Percentiles rank a stretch among this genome's conserved stretches.
These are phyloP conservation scores for Gymnodraco acuticeps DNA, from an alignment of 2,797 vertebrate genomes.

Conservation along the genomic window DNA sequence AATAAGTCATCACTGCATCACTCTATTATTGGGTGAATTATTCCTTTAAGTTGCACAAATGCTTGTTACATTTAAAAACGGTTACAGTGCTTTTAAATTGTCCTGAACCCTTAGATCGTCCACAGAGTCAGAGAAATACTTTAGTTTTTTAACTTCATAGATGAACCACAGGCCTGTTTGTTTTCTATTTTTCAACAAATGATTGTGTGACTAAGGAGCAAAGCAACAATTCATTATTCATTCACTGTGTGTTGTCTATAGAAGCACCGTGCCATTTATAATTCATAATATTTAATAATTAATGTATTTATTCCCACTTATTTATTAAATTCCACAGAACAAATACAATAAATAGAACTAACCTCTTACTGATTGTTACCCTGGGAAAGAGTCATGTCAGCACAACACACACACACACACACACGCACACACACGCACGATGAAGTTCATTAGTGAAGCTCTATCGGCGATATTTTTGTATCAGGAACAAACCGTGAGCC, in stretches of 20 bases:
- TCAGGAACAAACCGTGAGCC: slow-evolving; percentile 68
- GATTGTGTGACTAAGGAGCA: slow-evolving; percentile 41
- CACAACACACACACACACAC: slow-evolving; percentile 8
- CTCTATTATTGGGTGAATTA: background rate
- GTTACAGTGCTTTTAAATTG: background rate
- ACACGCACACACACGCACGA: slow-evolving; percentile 22
- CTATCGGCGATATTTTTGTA: slow-evolving; percentile 73
- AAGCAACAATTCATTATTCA: slow-evolving; percentile 57
- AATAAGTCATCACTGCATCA: too few relatives aligned
- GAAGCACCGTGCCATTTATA: slow-evolving; percentile 51
- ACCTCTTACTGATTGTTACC: slow-evolving; percentile 67
- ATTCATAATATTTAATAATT: slow-evolving; percentile 73
- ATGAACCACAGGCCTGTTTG: slow-evolving; percentile 8
- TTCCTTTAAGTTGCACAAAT: background rate
- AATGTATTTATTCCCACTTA: slow-evolving; percentile 66
- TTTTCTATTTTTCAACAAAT: slow-evolving; percentile 35
- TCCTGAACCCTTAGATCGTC: slow-evolving; percentile 9
- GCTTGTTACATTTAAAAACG: background rate
- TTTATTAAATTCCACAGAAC: slow-evolving; percentile 69
- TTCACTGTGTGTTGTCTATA: slow-evolving; percentile 54
- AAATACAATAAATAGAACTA: slow-evolving; percentile 72
- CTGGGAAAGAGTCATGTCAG: slow-evolving; percentile 52
- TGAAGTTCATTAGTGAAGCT: slow-evolving; percentile 71
- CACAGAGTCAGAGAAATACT: background rate
- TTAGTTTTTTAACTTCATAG: background rate